A percentile compares a stretch with the other conserved stretches of the same genome.
phyloP scores from a whole-genome alignment of 2,113 vertebrate genomes.

The Zosterops pallidus region DNA sequence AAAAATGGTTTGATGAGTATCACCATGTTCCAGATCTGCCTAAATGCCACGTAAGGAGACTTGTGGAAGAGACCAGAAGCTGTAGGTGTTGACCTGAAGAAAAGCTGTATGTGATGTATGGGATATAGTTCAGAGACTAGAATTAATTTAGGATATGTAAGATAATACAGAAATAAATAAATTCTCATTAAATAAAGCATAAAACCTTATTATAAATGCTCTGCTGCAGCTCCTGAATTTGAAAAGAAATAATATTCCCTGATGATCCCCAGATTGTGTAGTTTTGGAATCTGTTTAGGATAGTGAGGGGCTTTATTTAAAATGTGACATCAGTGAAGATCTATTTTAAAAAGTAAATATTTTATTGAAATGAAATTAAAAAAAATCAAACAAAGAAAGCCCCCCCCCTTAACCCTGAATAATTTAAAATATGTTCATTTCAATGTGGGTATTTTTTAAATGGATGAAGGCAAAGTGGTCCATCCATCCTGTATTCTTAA shows the following conservation, averaged over 20 bases:
- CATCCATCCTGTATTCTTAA: neutral
- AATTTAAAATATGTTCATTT: neutral
- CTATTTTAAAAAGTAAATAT: neutral
- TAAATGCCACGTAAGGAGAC: accelerated
- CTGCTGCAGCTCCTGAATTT: neutral
- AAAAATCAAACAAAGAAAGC: neutral
- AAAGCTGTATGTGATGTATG: neutral
- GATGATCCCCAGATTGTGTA: neutral
- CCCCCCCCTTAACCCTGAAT: neutral
- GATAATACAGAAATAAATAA: neutral
- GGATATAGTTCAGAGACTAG: neutral
- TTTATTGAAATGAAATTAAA: neutral
- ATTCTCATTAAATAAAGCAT: neutral
- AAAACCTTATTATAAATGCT: neutral
- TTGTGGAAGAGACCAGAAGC: neutral
- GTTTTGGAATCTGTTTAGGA: neutral
- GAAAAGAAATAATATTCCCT: neutral
- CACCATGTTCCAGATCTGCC: neutral
- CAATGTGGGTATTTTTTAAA: neutral
- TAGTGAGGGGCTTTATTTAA: neutral
- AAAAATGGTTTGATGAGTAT: neutral
- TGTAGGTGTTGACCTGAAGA: neutral
- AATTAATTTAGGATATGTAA: neutral
- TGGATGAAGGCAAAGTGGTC: neutral
- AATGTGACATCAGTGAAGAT: accelerated